Evolutionary conservation across 2,113 vertebrate species (phyloP), one percentile per base, ranked within the genome.

Genomic region (Apistogramma diplotaenia): DNA sequence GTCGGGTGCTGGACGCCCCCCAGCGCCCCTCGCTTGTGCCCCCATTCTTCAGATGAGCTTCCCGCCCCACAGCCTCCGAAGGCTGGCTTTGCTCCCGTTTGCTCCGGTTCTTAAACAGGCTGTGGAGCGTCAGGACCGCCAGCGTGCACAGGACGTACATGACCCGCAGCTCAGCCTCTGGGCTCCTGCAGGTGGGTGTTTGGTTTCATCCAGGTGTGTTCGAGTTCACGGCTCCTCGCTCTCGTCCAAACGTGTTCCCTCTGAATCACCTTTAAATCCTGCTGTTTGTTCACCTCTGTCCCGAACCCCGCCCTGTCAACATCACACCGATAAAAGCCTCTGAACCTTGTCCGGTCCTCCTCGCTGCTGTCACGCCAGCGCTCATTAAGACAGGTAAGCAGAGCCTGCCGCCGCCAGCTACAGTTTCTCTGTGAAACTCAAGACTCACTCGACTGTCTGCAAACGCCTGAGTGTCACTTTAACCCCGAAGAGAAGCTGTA

Each of bases 81-180:
- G 82, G 23, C 29, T n/a, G 4, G 3, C 12, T 11, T 1, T 31
- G 3, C 62, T 77, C 10, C 23, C 13, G 73, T 51, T 70, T 29
- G 74, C 1, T 82, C 7, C 84, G 40, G 11, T 25, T 67, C 81
- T 79, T 92, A 19, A 88, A 78, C 90, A 96, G 94, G 88, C 85
- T 87, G 71, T 92, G 92, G 25, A 89, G 70, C 0, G 72, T 91
- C 74, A 96, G 91, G 55, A 94, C 89, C 1, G 89, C 87, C 88
- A 96, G 92, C 0, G 83, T 91, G 54, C 94, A 94, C 35, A 96
- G 79, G 0, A 93, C 27, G 0, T 94, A 94, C 96, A 97, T 95
- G 92, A 59, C 75, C 49, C 37, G 5, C 15, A 16, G 23, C 4
- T 85, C 51, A 78, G 56, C 9, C 5, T 4, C 13, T 9, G 4